Evolutionary conservation across 2,113 vertebrate species (phyloP).

Genomic region (Lophochroa leadbeateri): DNA sequence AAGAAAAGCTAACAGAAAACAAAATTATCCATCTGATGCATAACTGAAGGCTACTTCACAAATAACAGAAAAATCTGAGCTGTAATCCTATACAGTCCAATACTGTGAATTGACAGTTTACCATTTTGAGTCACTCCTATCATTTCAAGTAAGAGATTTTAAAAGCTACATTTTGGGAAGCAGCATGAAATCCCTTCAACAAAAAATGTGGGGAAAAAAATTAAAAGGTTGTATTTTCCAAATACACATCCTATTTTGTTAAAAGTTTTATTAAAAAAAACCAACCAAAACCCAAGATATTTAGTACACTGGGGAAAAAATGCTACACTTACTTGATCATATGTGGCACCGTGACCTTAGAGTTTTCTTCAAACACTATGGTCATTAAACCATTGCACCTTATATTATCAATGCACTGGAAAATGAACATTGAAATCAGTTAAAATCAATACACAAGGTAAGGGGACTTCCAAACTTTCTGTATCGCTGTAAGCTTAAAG

Average conservation of each 20-base stretch:
- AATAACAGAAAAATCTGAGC: neutral
- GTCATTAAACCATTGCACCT: slow-evolving; percentile 99
- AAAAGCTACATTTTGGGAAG: neutral
- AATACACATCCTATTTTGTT: neutral
- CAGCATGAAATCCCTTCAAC: neutral
- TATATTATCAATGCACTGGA: slow-evolving; percentile 97
- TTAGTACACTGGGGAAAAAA: neutral
- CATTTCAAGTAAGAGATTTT: neutral
- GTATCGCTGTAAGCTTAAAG: neutral
- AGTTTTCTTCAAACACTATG: slow-evolving; percentile 98
- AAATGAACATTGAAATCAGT: slow-evolving; percentile 37
- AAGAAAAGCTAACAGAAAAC: neutral
- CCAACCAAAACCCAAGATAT: neutral
- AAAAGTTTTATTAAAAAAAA: neutral
- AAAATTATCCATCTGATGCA: neutral
- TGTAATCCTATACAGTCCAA: neutral
- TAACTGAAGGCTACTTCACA: neutral
- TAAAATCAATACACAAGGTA: neutral
- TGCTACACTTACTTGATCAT: slow-evolving; percentile 94
- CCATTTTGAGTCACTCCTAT: neutral
- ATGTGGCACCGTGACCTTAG: slow-evolving; percentile 97
- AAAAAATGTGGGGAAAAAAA: neutral
- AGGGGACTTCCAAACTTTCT: neutral
- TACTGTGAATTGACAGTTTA: neutral
- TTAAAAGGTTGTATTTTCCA: neutral